A percentile compares a stretch with the other conserved stretches of the same genome.
phyloP scores from a whole-genome alignment of 2,888 invertebrate genomes.

The Acanthosepion lycidas region DNA sequence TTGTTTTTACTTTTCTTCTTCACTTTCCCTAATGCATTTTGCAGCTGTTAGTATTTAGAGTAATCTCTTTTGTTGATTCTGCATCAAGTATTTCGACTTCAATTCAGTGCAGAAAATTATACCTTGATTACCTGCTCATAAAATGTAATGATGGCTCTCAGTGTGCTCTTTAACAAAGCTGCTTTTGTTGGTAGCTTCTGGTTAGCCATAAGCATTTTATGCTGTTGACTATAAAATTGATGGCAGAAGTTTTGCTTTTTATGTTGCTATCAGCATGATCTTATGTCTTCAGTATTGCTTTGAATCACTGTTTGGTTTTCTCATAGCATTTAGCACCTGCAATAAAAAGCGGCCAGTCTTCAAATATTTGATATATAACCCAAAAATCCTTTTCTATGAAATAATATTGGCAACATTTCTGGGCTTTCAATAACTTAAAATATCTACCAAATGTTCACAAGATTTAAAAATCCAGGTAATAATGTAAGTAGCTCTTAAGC shows the following conservation, averaged over 20 bases:
- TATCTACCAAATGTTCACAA: neutral
- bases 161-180: neutral
- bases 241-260: constrained; percentile 14
- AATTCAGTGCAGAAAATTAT: neutral
- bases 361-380: neutral
- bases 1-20: constrained; percentile 18
- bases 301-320: neutral
- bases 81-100: neutral
- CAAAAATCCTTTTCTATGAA: neutral
- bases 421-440: neutral
- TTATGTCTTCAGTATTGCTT: constrained; percentile 3
- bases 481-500: neutral
- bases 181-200: constrained; percentile 4
- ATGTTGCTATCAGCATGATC: constrained; percentile 22
- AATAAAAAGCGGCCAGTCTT: neutral
- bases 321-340: neutral
- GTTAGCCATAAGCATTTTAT: neutral
- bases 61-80: neutral
- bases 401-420: neutral
- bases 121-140: neutral
- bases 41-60: neutral
- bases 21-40: constrained; percentile 20
- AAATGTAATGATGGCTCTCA: neutral
- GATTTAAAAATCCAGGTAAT: neutral
- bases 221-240: neutral